These are phyloP conservation scores for Odontamblyopus lacepedii DNA, from an alignment of 2,797 vertebrate genomes.

Conservation along the genomic window DNA sequence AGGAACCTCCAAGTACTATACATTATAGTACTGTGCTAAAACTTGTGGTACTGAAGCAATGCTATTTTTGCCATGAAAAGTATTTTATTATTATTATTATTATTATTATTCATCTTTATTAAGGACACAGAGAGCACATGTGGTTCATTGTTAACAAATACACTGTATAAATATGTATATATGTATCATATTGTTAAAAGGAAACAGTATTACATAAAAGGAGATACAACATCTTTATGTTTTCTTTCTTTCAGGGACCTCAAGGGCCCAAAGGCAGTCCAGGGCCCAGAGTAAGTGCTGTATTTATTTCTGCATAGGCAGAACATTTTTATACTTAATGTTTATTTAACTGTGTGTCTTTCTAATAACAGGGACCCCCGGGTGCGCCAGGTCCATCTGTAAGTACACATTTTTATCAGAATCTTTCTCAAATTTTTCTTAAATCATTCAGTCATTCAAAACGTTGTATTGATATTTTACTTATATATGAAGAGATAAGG, in stretches of 20 bases:
- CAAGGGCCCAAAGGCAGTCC: conserved; percentile 87
- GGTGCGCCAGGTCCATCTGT: conserved; percentile 88
- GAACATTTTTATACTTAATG: not conserved
- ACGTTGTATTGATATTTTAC: not conserved
- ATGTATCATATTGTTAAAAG: too few relatives aligned
- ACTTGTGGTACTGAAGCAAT: not conserved
- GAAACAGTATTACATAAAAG: too few relatives aligned
- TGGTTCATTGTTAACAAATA: too few relatives aligned
- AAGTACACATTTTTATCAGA: conserved; percentile 60
- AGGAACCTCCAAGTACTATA: too few relatives aligned
- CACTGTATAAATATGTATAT: too few relatives aligned
- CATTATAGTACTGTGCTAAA: not conserved
- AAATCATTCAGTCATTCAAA: not conserved
- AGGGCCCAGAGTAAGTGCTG: conserved; percentile 87
- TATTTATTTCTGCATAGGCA: not conserved
- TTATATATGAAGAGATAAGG: conserved; percentile 1
- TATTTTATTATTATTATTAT: not conserved
- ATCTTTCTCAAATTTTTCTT: too few relatives aligned
- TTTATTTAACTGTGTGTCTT: conserved; percentile 26
- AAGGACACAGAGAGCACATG: too few relatives aligned
- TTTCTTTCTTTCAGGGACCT: conserved; percentile 80
- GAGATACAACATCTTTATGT: too few relatives aligned
- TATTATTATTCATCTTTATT: too few relatives aligned
- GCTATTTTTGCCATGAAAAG: not conserved
- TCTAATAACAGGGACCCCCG: conserved; percentile 83